A percentile compares a stretch with the other conserved stretches of the same genome.
Evolutionary conservation across 2,797 vertebrate genomes (phyloP).

Genomic region (Chelmon rostratus): DNA sequence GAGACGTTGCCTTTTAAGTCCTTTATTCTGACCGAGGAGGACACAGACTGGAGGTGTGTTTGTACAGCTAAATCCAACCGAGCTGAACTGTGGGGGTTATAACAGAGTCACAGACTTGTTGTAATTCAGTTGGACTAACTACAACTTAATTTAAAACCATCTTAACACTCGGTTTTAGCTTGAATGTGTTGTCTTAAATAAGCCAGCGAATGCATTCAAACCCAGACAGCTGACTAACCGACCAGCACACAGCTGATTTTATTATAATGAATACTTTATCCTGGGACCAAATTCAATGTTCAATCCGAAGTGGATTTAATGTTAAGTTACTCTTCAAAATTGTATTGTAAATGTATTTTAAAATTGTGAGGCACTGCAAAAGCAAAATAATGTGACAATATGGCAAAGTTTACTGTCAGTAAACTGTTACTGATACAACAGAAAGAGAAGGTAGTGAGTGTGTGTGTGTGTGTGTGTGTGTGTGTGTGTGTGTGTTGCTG

Average conservation of each 20-base stretch:
- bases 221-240: background rate
- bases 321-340: background rate
- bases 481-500: conserved; percentile 19
- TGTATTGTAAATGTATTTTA: too few species aligned
- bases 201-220: background rate
- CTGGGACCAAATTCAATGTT: too few species aligned
- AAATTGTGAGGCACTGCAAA: background rate
- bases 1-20: background rate
- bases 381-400: background rate
- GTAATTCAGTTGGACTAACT: background rate
- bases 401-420: background rate
- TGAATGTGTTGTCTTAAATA: background rate
- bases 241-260: background rate
- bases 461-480: conserved; percentile 16
- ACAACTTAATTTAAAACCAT: background rate
- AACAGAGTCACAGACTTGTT: background rate
- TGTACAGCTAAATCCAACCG: conserved; percentile 13
- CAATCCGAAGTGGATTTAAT: too few species aligned
- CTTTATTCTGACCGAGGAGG: conserved; percentile 1
- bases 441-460: background rate
- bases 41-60: conserved; percentile 5
- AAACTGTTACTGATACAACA: too few species aligned
- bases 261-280: too few species aligned
- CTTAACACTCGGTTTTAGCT: background rate
- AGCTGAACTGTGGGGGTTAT: background rate